Evolutionary conservation across 2,797 vertebrate species (phyloP).

Genomic region (Chrysolophus pictus): DNA sequence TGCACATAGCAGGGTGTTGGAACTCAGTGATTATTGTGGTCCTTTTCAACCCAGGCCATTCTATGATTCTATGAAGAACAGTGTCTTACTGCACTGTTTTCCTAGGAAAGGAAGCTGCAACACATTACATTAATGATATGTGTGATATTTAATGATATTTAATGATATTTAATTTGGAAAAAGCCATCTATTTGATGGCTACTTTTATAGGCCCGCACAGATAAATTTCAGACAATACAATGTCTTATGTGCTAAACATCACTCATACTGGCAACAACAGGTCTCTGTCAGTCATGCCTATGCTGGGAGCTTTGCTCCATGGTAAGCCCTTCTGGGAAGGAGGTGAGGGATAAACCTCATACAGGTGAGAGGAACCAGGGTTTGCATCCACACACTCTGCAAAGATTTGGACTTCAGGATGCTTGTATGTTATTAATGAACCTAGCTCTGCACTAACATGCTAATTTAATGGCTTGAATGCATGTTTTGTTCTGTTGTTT

Average conservation of each 20-base stretch:
- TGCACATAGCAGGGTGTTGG: too few relatives aligned
- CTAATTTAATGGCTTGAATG: neutral
- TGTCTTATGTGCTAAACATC: neutral
- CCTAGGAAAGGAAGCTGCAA: neutral
- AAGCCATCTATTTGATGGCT: neutral
- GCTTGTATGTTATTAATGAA: slow-evolving; percentile 13
- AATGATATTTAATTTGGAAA: neutral
- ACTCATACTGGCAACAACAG: neutral
- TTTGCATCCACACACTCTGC: neutral
- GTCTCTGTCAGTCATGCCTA: neutral
- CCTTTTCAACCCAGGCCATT: too few relatives aligned
- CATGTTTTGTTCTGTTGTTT: neutral
- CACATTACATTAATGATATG: neutral
- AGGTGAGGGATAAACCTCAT: neutral
- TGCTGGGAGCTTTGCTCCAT: neutral
- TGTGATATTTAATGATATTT: too few relatives aligned
- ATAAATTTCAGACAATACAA: neutral
- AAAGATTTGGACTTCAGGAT: neutral
- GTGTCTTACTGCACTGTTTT: neutral
- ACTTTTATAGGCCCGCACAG: neutral
- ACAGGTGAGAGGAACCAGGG: neutral
- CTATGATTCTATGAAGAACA: neutral
- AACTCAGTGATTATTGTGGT: too few relatives aligned
- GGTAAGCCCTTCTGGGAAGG: neutral
- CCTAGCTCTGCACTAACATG: neutral